Evolutionary conservation across 2,113 vertebrate species (phyloP).

Genomic region (Leiothrix lutea): DNA sequence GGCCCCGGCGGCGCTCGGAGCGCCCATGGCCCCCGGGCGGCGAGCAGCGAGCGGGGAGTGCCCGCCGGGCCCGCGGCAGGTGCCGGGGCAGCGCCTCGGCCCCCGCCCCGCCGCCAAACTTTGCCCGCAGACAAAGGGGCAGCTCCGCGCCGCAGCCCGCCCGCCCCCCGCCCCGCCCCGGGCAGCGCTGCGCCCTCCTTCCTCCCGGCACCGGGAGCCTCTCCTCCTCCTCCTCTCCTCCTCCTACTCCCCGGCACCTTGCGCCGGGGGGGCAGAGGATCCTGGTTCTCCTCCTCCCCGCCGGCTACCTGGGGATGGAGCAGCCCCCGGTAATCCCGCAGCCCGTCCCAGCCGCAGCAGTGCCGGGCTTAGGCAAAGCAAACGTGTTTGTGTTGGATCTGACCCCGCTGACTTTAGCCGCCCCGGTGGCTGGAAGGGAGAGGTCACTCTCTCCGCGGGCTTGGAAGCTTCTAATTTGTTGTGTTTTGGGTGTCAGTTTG

Average conservation of each 20-base stretch:
- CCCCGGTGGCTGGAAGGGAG: accelerated
- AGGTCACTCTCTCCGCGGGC: accelerated
- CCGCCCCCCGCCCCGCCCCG: background rate
- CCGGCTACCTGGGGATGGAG: background rate
- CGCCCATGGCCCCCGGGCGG: too few relatives aligned
- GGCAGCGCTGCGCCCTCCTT: background rate
- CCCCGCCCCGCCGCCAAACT: too few relatives aligned
- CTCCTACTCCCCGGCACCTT: background rate
- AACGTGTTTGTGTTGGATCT: accelerated
- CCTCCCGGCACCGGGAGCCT: background rate
- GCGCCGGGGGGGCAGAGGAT: too few relatives aligned
- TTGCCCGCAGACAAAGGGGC: too few relatives aligned
- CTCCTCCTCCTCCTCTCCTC: background rate
- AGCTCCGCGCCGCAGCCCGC: too few relatives aligned
- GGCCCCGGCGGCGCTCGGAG: background rate
- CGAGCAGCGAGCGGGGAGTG: too few relatives aligned
- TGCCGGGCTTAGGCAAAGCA: accelerated
- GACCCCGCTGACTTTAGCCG: accelerated
- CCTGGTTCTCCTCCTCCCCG: background rate
- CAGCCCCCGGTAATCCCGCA: background rate
- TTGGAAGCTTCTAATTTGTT: accelerated
- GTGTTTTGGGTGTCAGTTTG: background rate
- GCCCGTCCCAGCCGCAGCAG: background rate
- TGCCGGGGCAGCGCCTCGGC: too few relatives aligned
- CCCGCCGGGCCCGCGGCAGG: too few relatives aligned